Percentiles rank a stretch among this genome's conserved stretches.
These are phyloP conservation scores for Synodontis membranacea DNA, from an alignment of 2,113 vertebrate genomes.

Conservation along the genomic window DNA sequence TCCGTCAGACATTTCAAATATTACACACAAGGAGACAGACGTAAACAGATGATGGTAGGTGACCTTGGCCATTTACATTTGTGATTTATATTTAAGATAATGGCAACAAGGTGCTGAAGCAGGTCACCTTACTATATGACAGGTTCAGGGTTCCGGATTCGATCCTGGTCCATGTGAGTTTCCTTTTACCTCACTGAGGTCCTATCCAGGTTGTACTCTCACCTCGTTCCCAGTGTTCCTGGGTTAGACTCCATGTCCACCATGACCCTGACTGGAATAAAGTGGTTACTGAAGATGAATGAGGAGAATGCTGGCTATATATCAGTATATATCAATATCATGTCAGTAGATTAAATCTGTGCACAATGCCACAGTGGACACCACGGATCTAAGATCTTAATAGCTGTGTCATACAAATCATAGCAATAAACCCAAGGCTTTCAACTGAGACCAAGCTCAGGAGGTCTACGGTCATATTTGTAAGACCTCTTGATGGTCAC, in stretches of 20 bases:
- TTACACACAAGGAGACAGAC: neutral
- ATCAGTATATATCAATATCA: too few relatives aligned
- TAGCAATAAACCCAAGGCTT: neutral
- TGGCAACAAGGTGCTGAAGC: neutral
- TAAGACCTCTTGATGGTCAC: neutral
- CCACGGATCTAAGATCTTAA: neutral
- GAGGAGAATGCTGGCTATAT: neutral
- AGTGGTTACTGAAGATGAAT: neutral
- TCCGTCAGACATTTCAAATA: neutral
- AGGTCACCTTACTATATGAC: neutral
- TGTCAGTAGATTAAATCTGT: neutral
- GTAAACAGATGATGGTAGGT: neutral
- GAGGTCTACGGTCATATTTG: neutral
- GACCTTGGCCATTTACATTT: neutral
- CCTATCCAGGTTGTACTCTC: neutral
- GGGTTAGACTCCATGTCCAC: neutral
- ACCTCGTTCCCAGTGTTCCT: neutral
- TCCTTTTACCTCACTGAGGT: neutral
- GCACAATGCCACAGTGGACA: neutral
- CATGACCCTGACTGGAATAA: neutral
- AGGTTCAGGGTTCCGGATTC: neutral
- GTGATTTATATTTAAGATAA: neutral
- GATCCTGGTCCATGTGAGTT: neutral
- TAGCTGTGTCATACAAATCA: neutral
- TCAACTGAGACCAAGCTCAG: neutral